Evolutionary conservation across 2,113 vertebrate species (phyloP).

Genomic region (Anarhynchus alexandrinus): DNA sequence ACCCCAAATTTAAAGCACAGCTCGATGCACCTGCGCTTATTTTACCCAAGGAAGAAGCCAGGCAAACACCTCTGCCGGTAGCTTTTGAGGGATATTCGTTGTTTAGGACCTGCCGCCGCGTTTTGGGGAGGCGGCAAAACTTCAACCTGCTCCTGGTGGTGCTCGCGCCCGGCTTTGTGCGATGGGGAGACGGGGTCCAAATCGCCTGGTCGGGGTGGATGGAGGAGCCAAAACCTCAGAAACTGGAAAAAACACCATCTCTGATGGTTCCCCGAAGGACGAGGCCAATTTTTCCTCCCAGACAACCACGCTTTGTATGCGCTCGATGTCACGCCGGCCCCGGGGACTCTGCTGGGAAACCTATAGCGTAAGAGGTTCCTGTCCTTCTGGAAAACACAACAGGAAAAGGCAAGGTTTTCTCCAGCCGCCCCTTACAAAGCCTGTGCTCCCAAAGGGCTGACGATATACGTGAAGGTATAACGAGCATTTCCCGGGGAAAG

Average conservation of each 20-base stretch:
- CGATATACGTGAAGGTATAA: fast-evolving
- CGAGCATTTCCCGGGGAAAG: fast-evolving
- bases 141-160: neutral
- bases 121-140: neutral
- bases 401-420: neutral
- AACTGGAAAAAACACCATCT: neutral
- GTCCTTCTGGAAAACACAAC: neutral
- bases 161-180: fast-evolving
- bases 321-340: neutral
- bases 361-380: neutral
- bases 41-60: neutral
- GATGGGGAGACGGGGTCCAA: fast-evolving
- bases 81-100: neutral
- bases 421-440: neutral
- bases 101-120: neutral
- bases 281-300: neutral
- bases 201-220: neutral
- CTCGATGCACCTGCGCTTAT: neutral
- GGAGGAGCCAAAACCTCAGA: neutral
- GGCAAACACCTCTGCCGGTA: neutral
- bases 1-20: neutral
- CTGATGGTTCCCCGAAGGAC: neutral
- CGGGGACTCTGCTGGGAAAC: neutral
- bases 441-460: neutral
- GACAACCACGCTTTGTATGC: fast-evolving